phyloP scores from a whole-genome alignment of 2,797 vertebrate genomes.

The Sebastes paucispinis region DNA sequence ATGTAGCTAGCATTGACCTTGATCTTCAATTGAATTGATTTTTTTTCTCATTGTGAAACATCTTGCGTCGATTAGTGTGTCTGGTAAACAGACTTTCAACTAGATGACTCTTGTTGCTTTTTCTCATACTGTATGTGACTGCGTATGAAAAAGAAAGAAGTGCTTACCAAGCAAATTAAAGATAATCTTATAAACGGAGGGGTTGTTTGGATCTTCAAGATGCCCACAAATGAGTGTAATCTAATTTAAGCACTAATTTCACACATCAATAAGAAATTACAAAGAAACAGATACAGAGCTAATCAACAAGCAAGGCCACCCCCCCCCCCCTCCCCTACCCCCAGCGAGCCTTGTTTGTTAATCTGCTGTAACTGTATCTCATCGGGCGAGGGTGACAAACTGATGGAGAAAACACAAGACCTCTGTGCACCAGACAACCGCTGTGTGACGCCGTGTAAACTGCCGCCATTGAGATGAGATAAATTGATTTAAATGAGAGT shows the following conservation, averaged over 20 bases:
- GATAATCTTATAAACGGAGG: conserved; percentile 41
- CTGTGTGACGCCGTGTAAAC: conserved; percentile 48
- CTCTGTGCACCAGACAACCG: conserved; percentile 20
- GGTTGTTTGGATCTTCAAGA: conserved; percentile 39
- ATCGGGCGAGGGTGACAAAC: neutral
- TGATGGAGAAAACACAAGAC: conserved; percentile 17
- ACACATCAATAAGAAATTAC: conserved; percentile 35
- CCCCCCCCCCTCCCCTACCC: neutral
- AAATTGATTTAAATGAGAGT: conserved; percentile 76
- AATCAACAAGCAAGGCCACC: conserved; percentile 21
- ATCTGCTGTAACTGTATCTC: conserved; percentile 21
- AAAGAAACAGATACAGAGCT: conserved; percentile 3
- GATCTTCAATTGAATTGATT: conserved; percentile 24
- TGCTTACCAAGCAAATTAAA: conserved; percentile 22
- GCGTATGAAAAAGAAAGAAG: neutral
- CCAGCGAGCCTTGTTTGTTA: conserved; percentile 23
- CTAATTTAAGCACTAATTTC: conserved; percentile 32
- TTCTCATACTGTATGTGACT: neutral
- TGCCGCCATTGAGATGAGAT: conserved; percentile 54
- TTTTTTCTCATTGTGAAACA: neutral
- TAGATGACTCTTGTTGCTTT: conserved; percentile 13
- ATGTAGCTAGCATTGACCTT: conserved; percentile 13
- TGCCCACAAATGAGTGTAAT: conserved; percentile 7
- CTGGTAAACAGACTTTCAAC: conserved; percentile 43
- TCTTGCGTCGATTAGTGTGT: conserved; percentile 25